Conservation (phyloP, 2,113 vertebrate genomes). For the Machaerirhynchus nigripectus region DNA sequence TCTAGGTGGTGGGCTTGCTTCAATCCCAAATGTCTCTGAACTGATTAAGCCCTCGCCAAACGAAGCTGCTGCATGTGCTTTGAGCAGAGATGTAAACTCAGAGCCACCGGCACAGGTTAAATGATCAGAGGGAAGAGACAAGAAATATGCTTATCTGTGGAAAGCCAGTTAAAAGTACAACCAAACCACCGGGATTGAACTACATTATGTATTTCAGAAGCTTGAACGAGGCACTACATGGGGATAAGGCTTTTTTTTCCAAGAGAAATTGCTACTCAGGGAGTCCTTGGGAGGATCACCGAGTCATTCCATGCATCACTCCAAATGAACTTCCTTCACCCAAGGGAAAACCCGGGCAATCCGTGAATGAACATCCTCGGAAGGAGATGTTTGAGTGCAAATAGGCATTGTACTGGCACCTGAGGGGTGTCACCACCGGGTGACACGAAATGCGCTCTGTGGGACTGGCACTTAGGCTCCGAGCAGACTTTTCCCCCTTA, state of each 20-base stretch:
- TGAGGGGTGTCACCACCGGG: neutral
- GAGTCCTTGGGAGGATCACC: neutral
- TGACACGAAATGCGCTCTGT: rapidly evolving
- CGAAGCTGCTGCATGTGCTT: neutral
- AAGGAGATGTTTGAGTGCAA: rapidly evolving
- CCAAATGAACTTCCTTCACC: rapidly evolving
- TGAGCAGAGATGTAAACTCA: neutral
- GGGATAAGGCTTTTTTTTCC: neutral
- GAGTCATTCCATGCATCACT: too few species aligned
- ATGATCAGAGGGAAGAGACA: neutral
- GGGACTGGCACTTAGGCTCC: rapidly evolving
- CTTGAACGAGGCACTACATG: neutral
- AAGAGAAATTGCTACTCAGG: neutral
- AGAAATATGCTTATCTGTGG: neutral
- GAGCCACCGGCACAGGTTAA: neutral
- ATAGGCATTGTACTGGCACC: rapidly evolving
- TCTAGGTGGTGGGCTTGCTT: neutral
- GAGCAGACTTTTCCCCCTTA: rapidly evolving
- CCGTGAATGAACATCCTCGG: neutral
- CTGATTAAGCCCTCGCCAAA: neutral
- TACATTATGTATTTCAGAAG: neutral
- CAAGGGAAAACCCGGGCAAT: neutral
- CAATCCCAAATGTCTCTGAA: neutral
- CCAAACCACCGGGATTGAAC: neutral
- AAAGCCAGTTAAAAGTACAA: rapidly evolving